Evolutionary conservation across 2,797 vertebrate species (phyloP).

Genomic region (Oophaga sylvatica): DNA sequence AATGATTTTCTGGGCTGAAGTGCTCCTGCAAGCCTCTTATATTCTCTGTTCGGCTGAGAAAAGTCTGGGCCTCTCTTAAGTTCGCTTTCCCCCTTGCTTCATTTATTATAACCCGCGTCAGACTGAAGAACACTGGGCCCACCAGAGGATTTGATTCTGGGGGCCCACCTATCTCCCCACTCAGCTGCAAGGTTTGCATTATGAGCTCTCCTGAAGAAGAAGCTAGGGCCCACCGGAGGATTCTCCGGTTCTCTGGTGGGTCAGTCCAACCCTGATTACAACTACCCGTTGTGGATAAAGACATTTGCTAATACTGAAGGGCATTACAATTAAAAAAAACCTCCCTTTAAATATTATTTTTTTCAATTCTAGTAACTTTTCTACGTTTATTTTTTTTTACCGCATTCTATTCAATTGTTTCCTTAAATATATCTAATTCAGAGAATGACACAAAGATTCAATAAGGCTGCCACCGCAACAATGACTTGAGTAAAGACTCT

Average conservation of each 20-base stretch:
- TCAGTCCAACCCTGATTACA: not conserved
- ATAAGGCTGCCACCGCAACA: no score
- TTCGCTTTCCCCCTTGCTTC: not conserved
- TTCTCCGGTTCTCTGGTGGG: no score
- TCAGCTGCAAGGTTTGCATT: no score
- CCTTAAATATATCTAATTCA: not conserved
- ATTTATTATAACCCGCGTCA: not conserved
- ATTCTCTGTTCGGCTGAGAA: not conserved
- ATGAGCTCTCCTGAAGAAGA: no score
- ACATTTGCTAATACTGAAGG: not conserved
- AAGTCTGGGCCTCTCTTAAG: not conserved
- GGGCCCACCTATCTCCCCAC: no score
- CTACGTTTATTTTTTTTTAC: not conserved
- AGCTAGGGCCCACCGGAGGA: no score
- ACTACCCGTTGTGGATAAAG: not conserved
- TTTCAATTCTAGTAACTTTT: not conserved
- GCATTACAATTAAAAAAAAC: not conserved
- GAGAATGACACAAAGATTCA: no score
- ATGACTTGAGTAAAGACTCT: no score
- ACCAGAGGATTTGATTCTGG: no score
- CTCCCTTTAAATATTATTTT: not conserved
- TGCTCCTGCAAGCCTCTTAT: constrained; percentile 6
- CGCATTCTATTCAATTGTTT: not conserved
- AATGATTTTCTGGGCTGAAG: constrained; percentile 40
- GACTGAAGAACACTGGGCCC: no score